Conservation (phyloP, 2,888 invertebrate genomes). For the Vanessa cardui region DNA sequence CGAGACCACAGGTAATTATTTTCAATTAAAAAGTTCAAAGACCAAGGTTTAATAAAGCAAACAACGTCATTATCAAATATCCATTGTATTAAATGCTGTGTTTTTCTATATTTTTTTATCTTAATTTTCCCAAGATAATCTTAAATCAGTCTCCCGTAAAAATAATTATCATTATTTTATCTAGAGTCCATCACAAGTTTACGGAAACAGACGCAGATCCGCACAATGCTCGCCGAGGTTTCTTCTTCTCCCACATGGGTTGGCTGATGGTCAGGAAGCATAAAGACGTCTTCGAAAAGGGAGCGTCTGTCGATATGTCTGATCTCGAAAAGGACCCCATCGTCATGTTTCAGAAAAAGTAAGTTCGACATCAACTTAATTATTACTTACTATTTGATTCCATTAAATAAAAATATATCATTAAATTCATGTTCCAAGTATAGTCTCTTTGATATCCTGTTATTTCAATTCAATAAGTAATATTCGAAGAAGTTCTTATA, state of each 20-base stretch:
- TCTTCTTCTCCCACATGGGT: constrained; percentile 97
- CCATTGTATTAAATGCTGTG: too few relatives aligned
- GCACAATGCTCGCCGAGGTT: constrained; percentile 93
- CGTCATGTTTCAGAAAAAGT: constrained; percentile 94
- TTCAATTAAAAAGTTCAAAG: too few relatives aligned
- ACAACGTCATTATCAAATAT: too few relatives aligned
- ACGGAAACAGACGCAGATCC: constrained; percentile 95
- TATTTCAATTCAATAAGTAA: too few relatives aligned
- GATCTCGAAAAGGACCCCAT: constrained; percentile 93
- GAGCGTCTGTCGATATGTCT: constrained; percentile 92
- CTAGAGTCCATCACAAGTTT: constrained; percentile 93
- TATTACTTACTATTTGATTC: too few relatives aligned
- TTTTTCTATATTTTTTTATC: too few relatives aligned
- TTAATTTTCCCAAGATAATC: too few relatives aligned
- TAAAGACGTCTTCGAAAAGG: constrained; percentile 92
- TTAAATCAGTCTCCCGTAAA: background rate
- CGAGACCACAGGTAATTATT: constrained; percentile 73
- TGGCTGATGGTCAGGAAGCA: constrained; percentile 96
- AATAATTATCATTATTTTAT: constrained; percentile 14
- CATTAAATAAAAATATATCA: background rate
- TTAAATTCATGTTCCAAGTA: too few relatives aligned
- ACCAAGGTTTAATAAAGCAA: too few relatives aligned
- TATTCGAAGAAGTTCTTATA: too few relatives aligned
- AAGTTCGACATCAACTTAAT: constrained; percentile 41
- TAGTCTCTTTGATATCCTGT: too few relatives aligned